A percentile compares a stretch with the other conserved stretches of the same genome.
Conservation (phyloP, 2,113 vertebrate species). For the Natator depressus region DNA sequence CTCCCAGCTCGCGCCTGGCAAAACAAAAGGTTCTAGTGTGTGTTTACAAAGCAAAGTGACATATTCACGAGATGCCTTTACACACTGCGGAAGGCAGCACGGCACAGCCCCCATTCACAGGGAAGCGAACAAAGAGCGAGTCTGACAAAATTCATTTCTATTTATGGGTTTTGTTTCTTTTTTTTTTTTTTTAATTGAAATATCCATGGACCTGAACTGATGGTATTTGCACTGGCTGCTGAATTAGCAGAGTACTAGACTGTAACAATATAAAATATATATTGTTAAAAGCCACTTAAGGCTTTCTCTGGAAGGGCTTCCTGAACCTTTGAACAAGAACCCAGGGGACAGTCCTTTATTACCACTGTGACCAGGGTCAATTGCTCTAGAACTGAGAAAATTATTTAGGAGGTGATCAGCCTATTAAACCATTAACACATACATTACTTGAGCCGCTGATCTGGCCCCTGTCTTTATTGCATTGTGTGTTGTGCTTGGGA, state of each 20-base stretch:
- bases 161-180: accelerated
- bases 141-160: accelerated
- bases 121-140: neutral
- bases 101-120: accelerated
- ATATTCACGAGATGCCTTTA: neutral
- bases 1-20: neutral
- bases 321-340: constrained; percentile 37
- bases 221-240: neutral
- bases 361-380: constrained; percentile 47
- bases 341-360: constrained; percentile 51
- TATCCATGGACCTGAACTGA: accelerated
- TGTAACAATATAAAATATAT: constrained; percentile 23
- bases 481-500: neutral
- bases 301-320: constrained; percentile 1
- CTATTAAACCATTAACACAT: constrained; percentile 60
- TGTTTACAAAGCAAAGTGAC: neutral
- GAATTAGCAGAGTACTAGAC: neutral
- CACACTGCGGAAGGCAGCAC: neutral
- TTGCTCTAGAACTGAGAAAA: constrained; percentile 46
- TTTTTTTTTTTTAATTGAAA: neutral
- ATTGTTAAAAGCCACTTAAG: constrained; percentile 58
- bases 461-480: neutral
- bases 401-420: constrained; percentile 49
- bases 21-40: neutral
- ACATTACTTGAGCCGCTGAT: constrained; percentile 32